Base-by-base conservation (phyloP, 2,113 vertebrate species). In the Aegypius monachus region DNA sequence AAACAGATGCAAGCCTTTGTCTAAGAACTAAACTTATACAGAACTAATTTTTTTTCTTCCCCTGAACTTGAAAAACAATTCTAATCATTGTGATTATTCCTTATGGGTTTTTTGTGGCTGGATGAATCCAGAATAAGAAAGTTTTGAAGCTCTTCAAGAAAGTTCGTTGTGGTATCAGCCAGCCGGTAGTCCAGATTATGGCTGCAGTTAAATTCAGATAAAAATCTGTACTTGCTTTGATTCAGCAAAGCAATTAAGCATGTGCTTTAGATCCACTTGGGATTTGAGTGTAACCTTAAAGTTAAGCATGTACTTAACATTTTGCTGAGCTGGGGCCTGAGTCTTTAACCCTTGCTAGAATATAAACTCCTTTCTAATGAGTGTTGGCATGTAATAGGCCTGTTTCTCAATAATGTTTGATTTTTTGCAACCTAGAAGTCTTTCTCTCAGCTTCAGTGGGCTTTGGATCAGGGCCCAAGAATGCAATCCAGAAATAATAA, bases 401-500 rank as follows among this genome's bases (percentile, higher is more conserved):
- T 90, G 42, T 95, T 97, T 95, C 95, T 95, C 91, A 91, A 87
- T 62, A 95, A 62, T 13, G 42, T 72, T 93, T 90, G 70, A 80
- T 89, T 85, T 97, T 93, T 95, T 96, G 95, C 84, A 95, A 91
- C 66, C 66, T 63, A 73, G 45, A 71, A 95, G 29, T 85, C 86
- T 91, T 91, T 96, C 80, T 96, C 72, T 87, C 70, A 52, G 70
- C 70, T 93, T 90, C 97, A 97, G 56, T 95, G 91, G 81, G 87
- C 96, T 93, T 95, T 97, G 97, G 96, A 97, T 85, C 42, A 22
- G 53, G 74, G 95, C 96, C 95, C 95, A 93, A 96, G 89, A 93
- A 97, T 94, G 95, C 86, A 85, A 95, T 97, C 93, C 96, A 97
- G 96, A 96, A 96, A 90, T 96, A 96, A 91, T 96, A 97, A 96